Conservation (phyloP, 2,888 invertebrate genomes). For the Agonopterix subpropinquella region DNA sequence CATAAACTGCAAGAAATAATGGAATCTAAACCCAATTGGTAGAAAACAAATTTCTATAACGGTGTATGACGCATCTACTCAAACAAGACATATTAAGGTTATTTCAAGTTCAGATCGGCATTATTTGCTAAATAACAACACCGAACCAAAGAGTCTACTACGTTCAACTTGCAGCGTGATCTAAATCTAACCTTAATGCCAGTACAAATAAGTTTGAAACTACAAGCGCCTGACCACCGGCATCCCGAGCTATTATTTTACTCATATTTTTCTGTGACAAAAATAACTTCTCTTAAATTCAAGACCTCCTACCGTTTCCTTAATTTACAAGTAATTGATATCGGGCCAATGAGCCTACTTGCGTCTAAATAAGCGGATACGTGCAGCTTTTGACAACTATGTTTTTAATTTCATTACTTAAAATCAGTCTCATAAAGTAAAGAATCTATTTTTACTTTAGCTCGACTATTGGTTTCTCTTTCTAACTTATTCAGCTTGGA, state of each 20-base stretch:
- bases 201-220: conserved; percentile 6
- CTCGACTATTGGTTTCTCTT: neutral
- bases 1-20: no score
- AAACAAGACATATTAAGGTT: no score
- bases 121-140: no score
- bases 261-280: conserved; percentile 62
- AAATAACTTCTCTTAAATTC: conserved; percentile 65
- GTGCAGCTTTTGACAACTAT: conserved; percentile 32
- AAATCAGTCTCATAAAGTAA: conserved; percentile 71
- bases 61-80: no score
- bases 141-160: no score
- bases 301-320: conserved; percentile 45
- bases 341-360: conserved; percentile 50
- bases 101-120: no score
- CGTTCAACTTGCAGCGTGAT: no score
- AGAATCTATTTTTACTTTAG: conserved; percentile 26
- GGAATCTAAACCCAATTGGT: no score
- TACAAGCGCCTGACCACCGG: conserved; percentile 57
- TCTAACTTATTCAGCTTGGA: neutral
- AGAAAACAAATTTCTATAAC: no score
- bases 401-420: conserved; percentile 49
- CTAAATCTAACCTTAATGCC: neutral
- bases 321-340: conserved; percentile 61
- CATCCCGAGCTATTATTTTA: conserved; percentile 48
- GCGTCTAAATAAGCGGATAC: conserved; percentile 9